phyloP scores from a whole-genome alignment of 2,797 vertebrate genomes.

The Platyrinchus mystaceus region DNA sequence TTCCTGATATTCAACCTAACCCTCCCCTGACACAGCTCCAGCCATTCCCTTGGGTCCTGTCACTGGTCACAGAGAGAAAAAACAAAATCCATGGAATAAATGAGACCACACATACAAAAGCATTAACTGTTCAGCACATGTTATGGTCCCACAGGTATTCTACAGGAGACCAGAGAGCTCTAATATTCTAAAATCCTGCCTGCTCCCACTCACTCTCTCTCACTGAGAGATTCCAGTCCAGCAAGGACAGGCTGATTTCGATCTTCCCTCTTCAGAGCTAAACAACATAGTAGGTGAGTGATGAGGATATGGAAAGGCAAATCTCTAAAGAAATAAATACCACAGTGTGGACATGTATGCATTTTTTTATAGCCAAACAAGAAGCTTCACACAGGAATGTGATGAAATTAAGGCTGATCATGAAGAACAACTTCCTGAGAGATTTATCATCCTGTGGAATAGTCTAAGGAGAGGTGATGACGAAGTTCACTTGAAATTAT shows the following conservation, averaged over 20 bases:
- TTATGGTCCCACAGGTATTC: background rate
- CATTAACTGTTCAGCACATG: background rate
- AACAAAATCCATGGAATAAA: background rate
- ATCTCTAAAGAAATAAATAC: constrained; percentile 1
- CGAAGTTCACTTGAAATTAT: background rate
- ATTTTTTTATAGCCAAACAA: background rate
- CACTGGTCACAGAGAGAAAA: background rate
- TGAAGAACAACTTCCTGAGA: constrained; percentile 4
- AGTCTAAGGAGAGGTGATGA: background rate
- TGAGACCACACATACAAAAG: background rate
- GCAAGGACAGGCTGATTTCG: background rate
- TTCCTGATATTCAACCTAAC: background rate
- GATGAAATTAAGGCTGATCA: background rate
- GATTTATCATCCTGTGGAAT: background rate
- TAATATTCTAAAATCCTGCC: background rate
- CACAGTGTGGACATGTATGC: background rate
- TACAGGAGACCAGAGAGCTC: background rate
- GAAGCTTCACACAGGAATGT: background rate
- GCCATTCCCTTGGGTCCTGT: background rate
- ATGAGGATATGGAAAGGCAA: constrained; percentile 38
- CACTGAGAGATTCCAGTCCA: background rate
- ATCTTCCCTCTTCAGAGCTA: background rate
- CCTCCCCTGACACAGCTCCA: background rate
- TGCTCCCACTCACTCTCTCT: background rate
- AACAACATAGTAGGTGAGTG: background rate